Evolutionary conservation across 2,888 invertebrate species (phyloP).

Genomic region (Meandrusa payeni): DNA sequence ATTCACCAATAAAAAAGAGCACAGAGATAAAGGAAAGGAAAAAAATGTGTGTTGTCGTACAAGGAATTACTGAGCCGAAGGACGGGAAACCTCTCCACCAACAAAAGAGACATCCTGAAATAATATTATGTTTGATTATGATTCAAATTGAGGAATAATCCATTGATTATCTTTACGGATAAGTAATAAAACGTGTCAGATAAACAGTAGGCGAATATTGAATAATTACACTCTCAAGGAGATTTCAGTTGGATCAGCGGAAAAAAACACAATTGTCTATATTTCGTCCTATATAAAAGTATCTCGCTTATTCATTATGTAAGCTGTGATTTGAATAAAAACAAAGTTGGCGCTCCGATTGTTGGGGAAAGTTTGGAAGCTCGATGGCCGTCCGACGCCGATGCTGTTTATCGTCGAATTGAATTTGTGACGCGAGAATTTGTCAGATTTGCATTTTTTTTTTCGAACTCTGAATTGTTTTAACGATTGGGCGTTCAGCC

Average conservation of each 20-base stretch:
- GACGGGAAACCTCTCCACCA: too few relatives aligned
- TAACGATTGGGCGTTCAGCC: constrained; percentile 21
- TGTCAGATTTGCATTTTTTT: constrained; percentile 24
- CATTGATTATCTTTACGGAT: too few relatives aligned
- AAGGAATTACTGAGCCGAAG: too few relatives aligned
- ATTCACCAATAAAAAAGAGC: too few relatives aligned
- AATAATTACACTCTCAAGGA: constrained; percentile 12
- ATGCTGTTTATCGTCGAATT: constrained; percentile 22
- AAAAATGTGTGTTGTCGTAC: too few relatives aligned
- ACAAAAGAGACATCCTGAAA: too few relatives aligned
- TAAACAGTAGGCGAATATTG: constrained; percentile 1
- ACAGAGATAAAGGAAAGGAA: too few relatives aligned
- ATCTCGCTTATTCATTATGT: constrained; percentile 22
- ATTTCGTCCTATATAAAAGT: constrained; percentile 10
- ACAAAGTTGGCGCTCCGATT: constrained; percentile 19
- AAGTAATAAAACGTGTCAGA: constrained; percentile 15
- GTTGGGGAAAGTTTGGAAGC: constrained; percentile 12
- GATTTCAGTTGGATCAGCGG: not conserved
- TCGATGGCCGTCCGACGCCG: constrained; percentile 22
- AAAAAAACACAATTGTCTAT: constrained; percentile 16
- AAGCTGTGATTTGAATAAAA: constrained; percentile 25
- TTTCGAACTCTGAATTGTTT: constrained; percentile 20
- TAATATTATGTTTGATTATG: too few relatives aligned
- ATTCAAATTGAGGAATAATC: too few relatives aligned
- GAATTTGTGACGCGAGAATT: constrained; percentile 24